Evolutionary conservation across 2,113 vertebrate species (phyloP), one percentile per base, ranked within the genome.

Genomic region (Ictalurus furcatus): DNA sequence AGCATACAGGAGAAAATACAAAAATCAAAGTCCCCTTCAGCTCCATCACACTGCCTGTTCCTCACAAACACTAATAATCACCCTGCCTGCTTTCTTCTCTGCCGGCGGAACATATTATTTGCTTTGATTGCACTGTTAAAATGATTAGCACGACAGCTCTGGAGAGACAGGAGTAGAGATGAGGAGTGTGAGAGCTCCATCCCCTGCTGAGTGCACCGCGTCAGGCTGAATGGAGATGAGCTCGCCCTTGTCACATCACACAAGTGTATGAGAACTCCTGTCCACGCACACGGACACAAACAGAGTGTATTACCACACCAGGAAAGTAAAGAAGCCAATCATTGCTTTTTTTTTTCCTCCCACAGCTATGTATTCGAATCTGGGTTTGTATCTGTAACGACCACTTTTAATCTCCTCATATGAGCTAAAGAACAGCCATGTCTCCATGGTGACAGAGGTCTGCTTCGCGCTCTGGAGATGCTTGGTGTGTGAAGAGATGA

Each of bases 61-160:
- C 94, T 95, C 93, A 93, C 94, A 94, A 95, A 95, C 95, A 94
- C 93, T 95, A 95, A 96, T 96, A 95, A 96, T 95, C 94, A 93
- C 92, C 93, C 93, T 94, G 92, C 92, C 93, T 88, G 91, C 93
- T 94, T 94, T 94, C 91, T 95, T 94, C 93, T 94, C 90, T 91
- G 91, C 85, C 90, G 92, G 93, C 94, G 93, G 94, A 96, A 95
- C 95, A 95, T 94, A 90, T 71, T 91, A 92, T 94, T 93, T 93
- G 91, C 95, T 96, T 96, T 96, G 96, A 96, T 96, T 96, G 94
- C 92, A 92, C 94, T 96, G 94, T 95, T 96, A 95, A 95, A 96
- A 96, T 96, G 94, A 96, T 96, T 96, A 96, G 94, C 93, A 90
- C 93, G 90, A 92, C 94, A 94, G 94, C 94, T 94, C 94, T 88